A percentile compares a stretch with the other conserved stretches of the same genome.
These are phyloP conservation scores for Gracilinanus agilis DNA, from an alignment of 2,113 vertebrate genomes.

Conservation along the genomic window DNA sequence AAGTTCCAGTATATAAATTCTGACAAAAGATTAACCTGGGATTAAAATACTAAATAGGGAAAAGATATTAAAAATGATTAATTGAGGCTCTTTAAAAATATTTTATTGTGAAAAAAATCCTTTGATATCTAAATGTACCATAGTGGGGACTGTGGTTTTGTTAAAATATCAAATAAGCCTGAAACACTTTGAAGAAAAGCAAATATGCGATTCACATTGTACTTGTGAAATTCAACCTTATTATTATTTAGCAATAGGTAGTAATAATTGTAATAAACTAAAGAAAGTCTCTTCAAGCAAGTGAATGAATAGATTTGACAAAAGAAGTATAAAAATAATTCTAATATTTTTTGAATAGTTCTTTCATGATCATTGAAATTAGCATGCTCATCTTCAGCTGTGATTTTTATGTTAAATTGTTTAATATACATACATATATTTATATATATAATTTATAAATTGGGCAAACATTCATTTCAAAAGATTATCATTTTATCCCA, in stretches of 20 bases:
- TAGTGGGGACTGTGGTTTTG: slow-evolving; percentile 9
- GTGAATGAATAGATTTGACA: slow-evolving; percentile 33
- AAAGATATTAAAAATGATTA: slow-evolving; percentile 30
- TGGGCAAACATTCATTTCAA: neutral
- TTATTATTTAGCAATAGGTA: neutral
- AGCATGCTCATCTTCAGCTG: slow-evolving; percentile 24
- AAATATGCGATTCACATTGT: slow-evolving; percentile 35
- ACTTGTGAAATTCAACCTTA: slow-evolving; percentile 14
- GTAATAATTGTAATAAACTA: neutral
- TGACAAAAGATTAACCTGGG: slow-evolving; percentile 44
- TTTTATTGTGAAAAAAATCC: slow-evolving; percentile 32
- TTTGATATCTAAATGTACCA: slow-evolving; percentile 38
- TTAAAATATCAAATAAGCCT: slow-evolving; percentile 36
- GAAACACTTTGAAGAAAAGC: slow-evolving; percentile 45
- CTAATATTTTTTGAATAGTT: slow-evolving; percentile 21
- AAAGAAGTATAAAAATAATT: slow-evolving; percentile 39
- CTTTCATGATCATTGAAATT: slow-evolving; percentile 38
- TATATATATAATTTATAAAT: neutral
- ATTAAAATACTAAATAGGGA: slow-evolving; percentile 46
- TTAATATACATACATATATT: slow-evolving; percentile 8
- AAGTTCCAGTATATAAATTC: slow-evolving; percentile 42
- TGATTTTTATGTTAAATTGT: neutral
- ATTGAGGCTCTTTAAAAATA: slow-evolving; percentile 16
- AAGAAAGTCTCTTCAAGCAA: slow-evolving; percentile 28
- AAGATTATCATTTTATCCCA: slow-evolving; percentile 1